Evolutionary conservation across 2,113 vertebrate genomes (phyloP).

Genomic region (Pachyramphus minor): DNA sequence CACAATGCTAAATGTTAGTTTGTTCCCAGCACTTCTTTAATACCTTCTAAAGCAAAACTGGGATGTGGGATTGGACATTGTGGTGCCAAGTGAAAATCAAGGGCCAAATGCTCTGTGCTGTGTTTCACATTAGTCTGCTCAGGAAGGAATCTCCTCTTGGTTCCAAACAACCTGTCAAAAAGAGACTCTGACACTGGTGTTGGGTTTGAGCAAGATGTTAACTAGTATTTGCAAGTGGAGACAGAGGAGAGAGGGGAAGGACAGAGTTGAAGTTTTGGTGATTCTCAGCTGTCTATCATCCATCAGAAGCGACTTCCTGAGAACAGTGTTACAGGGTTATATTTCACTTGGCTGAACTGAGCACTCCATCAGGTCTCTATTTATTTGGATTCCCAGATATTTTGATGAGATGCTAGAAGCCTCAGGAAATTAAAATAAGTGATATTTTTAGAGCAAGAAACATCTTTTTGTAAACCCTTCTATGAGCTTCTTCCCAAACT

Average conservation of each 20-base stretch:
- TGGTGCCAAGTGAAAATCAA: not conserved
- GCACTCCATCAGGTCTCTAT: not conserved
- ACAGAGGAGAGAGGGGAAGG: not conserved
- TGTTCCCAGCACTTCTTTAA: not conserved
- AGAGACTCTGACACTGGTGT: not conserved
- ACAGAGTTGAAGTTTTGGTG: not conserved
- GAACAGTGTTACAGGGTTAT: not conserved
- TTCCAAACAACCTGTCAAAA: not conserved
- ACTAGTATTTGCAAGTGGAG: not conserved
- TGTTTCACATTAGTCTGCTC: not conserved
- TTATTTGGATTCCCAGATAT: not conserved
- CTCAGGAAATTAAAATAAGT: constrained; percentile 10
- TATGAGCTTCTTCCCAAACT: not conserved
- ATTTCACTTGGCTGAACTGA: constrained; percentile 14
- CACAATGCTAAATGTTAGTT: not conserved
- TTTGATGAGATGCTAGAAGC: not conserved
- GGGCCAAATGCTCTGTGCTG: not conserved
- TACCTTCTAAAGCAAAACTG: constrained; percentile 1
- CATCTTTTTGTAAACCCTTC: not conserved
- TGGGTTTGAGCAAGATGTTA: not conserved
- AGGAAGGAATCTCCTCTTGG: not conserved
- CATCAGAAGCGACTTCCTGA: not conserved
- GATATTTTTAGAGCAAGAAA: not conserved
- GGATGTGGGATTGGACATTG: not conserved
- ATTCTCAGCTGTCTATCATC: not conserved